Conservation (phyloP, 2,797 vertebrate species). For the Takifugu rubripes region DNA sequence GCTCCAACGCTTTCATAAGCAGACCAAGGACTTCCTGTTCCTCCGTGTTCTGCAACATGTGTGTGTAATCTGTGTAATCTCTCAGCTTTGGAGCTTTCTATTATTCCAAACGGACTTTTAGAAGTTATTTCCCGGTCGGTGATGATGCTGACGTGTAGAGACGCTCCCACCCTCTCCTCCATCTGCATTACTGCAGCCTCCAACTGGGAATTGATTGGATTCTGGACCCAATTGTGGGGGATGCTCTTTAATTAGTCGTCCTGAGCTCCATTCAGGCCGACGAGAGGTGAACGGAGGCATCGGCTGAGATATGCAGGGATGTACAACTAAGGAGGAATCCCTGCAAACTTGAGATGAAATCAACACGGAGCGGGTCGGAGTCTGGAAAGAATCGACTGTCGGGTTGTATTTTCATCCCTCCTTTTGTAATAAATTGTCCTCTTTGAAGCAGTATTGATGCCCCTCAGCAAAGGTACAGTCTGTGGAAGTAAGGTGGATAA, state of each 20-base stretch:
- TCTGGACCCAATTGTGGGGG: not conserved
- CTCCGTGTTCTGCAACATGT: too few species aligned
- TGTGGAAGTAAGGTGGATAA: conserved; percentile 36
- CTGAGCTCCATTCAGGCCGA: not conserved
- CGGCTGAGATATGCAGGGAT: conserved; percentile 45
- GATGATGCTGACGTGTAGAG: too few species aligned
- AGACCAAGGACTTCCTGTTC: too few species aligned
- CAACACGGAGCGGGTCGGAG: conserved; percentile 45
- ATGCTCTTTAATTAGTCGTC: too few species aligned
- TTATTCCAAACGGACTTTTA: too few species aligned
- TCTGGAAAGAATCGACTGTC: conserved; percentile 60
- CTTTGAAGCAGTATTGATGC: conserved; percentile 55
- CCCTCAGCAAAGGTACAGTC: conserved; percentile 31
- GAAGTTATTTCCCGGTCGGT: too few species aligned
- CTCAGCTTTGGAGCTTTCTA: too few species aligned
- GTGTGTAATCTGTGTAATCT: too few species aligned
- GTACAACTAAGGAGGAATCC: conserved; percentile 22
- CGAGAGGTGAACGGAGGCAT: conserved; percentile 15
- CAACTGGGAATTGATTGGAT: conserved; percentile 19
- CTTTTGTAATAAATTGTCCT: conserved; percentile 53
- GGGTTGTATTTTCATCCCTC: conserved; percentile 57
- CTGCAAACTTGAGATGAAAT: conserved; percentile 48
- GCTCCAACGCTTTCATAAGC: too few species aligned
- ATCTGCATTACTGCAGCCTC: conserved; percentile 3
- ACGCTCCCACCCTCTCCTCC: too few species aligned